A percentile compares a stretch with the other conserved stretches of the same genome.
Evolutionary conservation across 2,113 vertebrate species (phyloP).

Genomic region (Nansenia antarctica): DNA sequence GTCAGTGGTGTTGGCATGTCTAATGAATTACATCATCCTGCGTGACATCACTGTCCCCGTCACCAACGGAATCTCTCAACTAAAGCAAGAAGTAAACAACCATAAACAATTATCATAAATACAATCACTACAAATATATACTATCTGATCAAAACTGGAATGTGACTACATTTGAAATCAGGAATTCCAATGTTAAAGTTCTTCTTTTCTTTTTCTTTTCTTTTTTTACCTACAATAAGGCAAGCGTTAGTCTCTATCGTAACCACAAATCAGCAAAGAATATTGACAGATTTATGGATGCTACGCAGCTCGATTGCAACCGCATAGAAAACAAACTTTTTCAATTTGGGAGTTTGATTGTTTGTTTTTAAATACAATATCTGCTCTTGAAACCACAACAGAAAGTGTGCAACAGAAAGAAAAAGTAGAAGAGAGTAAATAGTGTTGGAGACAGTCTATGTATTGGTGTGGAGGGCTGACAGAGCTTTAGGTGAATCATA

Average conservation of each 20-base stretch:
- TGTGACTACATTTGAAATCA: slow-evolving; percentile 52
- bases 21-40: neutral
- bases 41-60: neutral
- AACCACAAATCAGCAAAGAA: slow-evolving; percentile 26
- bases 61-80: neutral
- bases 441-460: neutral
- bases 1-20: no score
- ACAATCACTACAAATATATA: slow-evolving; percentile 63
- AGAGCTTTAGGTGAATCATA: neutral
- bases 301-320: slow-evolving; percentile 30
- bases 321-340: slow-evolving; percentile 5
- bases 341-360: slow-evolving; percentile 12
- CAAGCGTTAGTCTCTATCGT: slow-evolving; percentile 53
- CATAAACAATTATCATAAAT: slow-evolving; percentile 41
- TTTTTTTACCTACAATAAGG: slow-evolving; percentile 49
- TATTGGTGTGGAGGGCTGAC: neutral
- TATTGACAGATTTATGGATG: slow-evolving; percentile 47
- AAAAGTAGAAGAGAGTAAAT: neutral
- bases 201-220: neutral
- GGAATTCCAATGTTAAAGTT: slow-evolving; percentile 28
- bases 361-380: neutral
- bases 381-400: slow-evolving; percentile 24
- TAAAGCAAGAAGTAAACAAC: slow-evolving; percentile 25
- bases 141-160: slow-evolving; percentile 58
- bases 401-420: neutral